Percentiles rank a stretch among this genome's conserved stretches.
phyloP scores from a whole-genome alignment of 1,140 invertebrate species.

The Calliopsis andreniformis region DNA sequence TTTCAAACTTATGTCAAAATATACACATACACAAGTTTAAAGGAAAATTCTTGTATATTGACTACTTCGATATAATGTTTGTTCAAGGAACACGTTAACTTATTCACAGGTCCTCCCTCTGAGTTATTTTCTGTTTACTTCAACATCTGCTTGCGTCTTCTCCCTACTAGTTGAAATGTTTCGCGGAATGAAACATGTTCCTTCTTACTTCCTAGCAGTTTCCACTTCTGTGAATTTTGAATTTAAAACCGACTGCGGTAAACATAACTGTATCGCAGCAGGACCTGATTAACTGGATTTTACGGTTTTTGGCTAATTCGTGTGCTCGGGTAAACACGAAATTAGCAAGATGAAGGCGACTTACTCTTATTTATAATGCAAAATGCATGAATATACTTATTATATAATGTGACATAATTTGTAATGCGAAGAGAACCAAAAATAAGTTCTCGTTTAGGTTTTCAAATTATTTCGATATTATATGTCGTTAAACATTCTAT shows the following conservation, averaged over 20 bases:
- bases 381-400: background rate
- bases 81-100: slow-evolving; percentile 5
- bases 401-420: background rate
- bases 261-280: background rate
- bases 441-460: too few relatives aligned
- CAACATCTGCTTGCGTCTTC: slow-evolving; percentile 11
- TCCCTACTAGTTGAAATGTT: background rate
- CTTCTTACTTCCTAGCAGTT: background rate
- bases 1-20: background rate
- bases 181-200: background rate
- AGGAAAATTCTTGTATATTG: background rate
- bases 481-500: too few relatives aligned
- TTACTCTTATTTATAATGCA: background rate
- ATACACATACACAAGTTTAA: slow-evolving; percentile 1
- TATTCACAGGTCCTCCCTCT: background rate
- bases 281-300: slow-evolving; percentile 6
- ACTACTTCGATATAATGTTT: background rate
- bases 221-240: slow-evolving; percentile 23
- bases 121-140: slow-evolving; percentile 33
- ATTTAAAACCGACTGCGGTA: background rate
- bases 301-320: slow-evolving; percentile 2
- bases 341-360: slow-evolving; percentile 3
- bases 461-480: too few relatives aligned
- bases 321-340: background rate
- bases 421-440: too few relatives aligned